Base-by-base conservation (phyloP, 1,140 invertebrate genomes). In the Portunus trituberculatus region DNA sequence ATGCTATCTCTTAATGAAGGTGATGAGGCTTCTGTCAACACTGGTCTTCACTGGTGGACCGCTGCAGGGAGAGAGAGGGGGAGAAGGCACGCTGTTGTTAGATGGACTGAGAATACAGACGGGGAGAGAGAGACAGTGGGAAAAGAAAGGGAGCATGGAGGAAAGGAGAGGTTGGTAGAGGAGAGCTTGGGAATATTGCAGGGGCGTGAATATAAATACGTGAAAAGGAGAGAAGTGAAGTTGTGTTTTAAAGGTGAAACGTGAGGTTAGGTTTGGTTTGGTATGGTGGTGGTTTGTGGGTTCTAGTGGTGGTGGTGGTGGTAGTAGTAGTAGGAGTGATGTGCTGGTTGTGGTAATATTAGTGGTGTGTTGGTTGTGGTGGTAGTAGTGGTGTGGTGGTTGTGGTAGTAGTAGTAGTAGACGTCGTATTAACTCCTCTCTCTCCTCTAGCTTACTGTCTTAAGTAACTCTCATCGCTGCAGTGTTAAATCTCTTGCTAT, bases 1-100 rank as follows among this genome's bases (percentile, higher is more conserved):
- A 76, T 76, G 67, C 25, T 76, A 76, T 76, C 67, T 76, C 67
- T 76, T 76, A 76, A 76, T 76, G 67, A 76, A 20, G 67, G n/a
- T 76, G 67, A 76, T 76, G 67, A 76, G 67, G 67, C 25, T 20
- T 76, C 67, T 76, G 67, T 76, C 67, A 76, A 76, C 67, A 76
- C 67, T 7, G 67, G 12, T 59, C 16, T 59, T 20, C 16, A 59
- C 16, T 59, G 52, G 52, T 59, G 52, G 52, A 59, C 25, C 67
- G 67, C 67, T n/a, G 20, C 4, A 76, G 67, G 67, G 67, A 76
- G 67, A 76, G 6, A n/a, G 67, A 76, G 67, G 67, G 52, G 12
- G 52, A 20, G 52, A 59, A 20, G 20, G 52, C 3, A 20, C 39
- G 1, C 52, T 12, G 52, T 59, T 59, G 52, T 59, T 59, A 59